Conservation (phyloP, 2,888 invertebrate species). For the Amblyteles armatorius region DNA sequence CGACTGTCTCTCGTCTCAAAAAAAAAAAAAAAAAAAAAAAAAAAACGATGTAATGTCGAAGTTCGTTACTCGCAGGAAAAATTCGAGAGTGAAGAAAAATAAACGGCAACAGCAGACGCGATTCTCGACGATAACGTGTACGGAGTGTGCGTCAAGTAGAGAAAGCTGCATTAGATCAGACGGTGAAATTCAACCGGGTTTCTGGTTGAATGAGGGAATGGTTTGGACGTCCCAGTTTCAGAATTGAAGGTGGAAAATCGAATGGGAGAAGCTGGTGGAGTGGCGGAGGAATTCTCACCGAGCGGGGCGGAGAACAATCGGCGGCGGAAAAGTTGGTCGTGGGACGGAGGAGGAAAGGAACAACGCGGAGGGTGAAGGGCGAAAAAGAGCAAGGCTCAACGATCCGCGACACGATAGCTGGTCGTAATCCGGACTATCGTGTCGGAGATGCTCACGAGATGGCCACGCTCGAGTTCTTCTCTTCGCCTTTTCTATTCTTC, state of each 20-base stretch:
- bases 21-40: not conserved
- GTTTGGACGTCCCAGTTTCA: conserved; percentile 56
- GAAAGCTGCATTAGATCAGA: conserved; percentile 21
- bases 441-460: conserved; percentile 45
- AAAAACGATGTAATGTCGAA: conserved; percentile 54
- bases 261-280: not conserved
- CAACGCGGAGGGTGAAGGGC: not conserved
- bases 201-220: not conserved
- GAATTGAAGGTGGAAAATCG: conserved; percentile 23
- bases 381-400: conserved; percentile 47
- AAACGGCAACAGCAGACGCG: not conserved
- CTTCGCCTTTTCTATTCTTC: conserved; percentile 6
- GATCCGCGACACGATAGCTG: conserved; percentile 47
- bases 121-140: conserved; percentile 37
- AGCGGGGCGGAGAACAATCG: conserved; percentile 21
- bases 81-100: not conserved
- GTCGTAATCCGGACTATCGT: conserved; percentile 51
- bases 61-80: conserved; percentile 28
- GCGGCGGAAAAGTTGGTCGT: conserved; percentile 26
- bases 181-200: not conserved
- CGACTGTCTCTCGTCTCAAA: conserved; percentile 51
- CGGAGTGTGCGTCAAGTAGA: conserved; percentile 33
- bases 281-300: conserved; percentile 1
- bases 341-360: conserved; percentile 13
- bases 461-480: conserved; percentile 46